Percentiles rank a stretch among this genome's conserved stretches.
These are phyloP conservation scores for Meiosimyza decipiens DNA, from an alignment of 2,888 invertebrate genomes.

Conservation along the genomic window DNA sequence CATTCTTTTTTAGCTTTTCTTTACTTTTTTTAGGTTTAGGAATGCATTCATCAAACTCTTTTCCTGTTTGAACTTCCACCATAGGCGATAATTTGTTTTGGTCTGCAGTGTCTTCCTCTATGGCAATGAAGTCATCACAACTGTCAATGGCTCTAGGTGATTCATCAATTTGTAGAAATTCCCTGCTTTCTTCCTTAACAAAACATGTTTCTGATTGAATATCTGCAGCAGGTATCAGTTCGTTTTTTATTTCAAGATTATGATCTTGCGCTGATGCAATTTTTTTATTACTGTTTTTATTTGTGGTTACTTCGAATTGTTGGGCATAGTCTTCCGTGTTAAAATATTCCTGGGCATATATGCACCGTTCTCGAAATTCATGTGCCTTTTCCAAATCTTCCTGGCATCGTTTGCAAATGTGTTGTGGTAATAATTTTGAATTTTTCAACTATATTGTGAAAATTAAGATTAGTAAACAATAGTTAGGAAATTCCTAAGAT, in stretches of 20 bases:
- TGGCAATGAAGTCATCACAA: background rate
- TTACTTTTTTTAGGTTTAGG: background rate
- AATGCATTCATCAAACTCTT: background rate
- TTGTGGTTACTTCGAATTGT: background rate
- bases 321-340: conserved; percentile 19
- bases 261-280: background rate
- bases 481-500: background rate
- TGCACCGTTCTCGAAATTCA: conserved; percentile 44
- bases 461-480: background rate
- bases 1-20: background rate
- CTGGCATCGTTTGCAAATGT: conserved; percentile 45
- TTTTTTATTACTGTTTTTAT: background rate
- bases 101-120: background rate
- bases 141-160: background rate
- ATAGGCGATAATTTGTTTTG: background rate
- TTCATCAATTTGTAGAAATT: background rate
- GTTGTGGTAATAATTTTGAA: conserved; percentile 38
- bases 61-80: background rate
- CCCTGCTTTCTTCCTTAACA: conserved; percentile 24
- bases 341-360: conserved; percentile 44
- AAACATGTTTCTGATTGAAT: conserved; percentile 8
- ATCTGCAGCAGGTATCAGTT: conserved; percentile 18
- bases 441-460: conserved; percentile 41
- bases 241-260: conserved; percentile 23
- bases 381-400: conserved; percentile 41